These are phyloP conservation scores for Pseudobourletiella spinata DNA, from an alignment of 1,140 invertebrate genomes.

Conservation along the genomic window DNA sequence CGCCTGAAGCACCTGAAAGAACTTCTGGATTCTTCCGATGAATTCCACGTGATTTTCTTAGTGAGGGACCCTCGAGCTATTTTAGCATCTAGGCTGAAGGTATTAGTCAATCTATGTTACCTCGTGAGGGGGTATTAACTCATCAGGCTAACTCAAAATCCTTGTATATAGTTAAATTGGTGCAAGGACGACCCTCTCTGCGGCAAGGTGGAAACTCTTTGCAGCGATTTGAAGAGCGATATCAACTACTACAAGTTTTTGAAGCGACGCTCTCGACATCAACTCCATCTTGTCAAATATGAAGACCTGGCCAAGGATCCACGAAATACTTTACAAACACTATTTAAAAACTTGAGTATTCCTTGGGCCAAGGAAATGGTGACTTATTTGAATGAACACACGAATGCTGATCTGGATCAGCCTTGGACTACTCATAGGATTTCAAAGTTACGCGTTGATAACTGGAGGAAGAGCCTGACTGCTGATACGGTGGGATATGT, in stretches of 20 bases:
- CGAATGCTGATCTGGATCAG: neutral
- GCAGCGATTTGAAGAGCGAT: neutral
- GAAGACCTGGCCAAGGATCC: slow-evolving; percentile 13
- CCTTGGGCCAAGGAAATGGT: neutral
- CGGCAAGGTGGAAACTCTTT: neutral
- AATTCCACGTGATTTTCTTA: slow-evolving; percentile 16
- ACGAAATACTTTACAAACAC: neutral
- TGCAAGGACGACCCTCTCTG: neutral
- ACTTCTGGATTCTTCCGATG: too few species aligned
- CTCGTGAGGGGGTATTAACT: too few species aligned
- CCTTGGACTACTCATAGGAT: slow-evolving; percentile 18
- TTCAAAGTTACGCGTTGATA: slow-evolving; percentile 10
- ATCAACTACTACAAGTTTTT: neutral
- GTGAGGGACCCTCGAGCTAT: slow-evolving; percentile 17
- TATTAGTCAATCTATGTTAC: too few species aligned
- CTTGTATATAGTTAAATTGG: slow-evolving; percentile 14
- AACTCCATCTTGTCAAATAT: slow-evolving; percentile 7
- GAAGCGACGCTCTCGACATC: neutral
- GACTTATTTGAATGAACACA: slow-evolving; percentile 4
- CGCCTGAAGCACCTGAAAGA: too few species aligned
- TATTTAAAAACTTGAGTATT: slow-evolving; percentile 8
- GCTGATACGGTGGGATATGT: neutral
- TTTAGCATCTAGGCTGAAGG: slow-evolving; percentile 12
- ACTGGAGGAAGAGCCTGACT: slow-evolving; percentile 9
- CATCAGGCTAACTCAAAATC: too few species aligned